Percentiles rank a stretch among this genome's conserved stretches.
Conservation (phyloP, 2,797 vertebrate species). For the Alfaro cultratus region DNA sequence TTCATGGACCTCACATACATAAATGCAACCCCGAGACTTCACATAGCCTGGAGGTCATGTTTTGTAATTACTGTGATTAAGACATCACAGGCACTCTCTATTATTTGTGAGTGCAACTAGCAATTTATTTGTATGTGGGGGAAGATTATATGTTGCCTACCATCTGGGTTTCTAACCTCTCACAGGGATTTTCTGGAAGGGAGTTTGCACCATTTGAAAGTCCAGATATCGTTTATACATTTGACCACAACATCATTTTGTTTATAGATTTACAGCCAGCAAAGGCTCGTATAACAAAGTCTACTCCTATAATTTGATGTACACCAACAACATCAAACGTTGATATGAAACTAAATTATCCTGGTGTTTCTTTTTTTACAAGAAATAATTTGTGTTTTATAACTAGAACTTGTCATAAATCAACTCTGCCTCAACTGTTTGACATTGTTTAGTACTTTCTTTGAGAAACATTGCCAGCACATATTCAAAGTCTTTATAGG, state of each 20-base stretch:
- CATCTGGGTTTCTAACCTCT: slow-evolving; percentile 20
- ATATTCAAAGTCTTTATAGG: neutral
- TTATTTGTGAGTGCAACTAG: slow-evolving; percentile 35
- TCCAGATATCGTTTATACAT: slow-evolving; percentile 26
- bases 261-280: slow-evolving; percentile 51
- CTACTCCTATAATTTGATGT: slow-evolving; percentile 50
- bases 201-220: slow-evolving; percentile 25
- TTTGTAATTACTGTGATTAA: slow-evolving; percentile 78
- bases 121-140: slow-evolving; percentile 45
- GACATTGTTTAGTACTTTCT: neutral
- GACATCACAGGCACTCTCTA: slow-evolving; percentile 36
- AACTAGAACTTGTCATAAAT: neutral
- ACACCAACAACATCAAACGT: neutral
- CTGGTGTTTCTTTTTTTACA: neutral
- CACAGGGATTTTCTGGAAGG: neutral
- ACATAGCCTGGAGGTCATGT: slow-evolving; percentile 36
- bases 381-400: neutral
- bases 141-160: slow-evolving; percentile 40
- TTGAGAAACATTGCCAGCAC: neutral
- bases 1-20: slow-evolving; percentile 22
- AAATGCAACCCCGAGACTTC: slow-evolving; percentile 39
- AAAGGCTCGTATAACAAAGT: slow-evolving; percentile 62
- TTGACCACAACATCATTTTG: slow-evolving; percentile 21
- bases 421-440: neutral
- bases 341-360: slow-evolving; percentile 14